Conservation (phyloP, 1,140 invertebrate genomes). For the Ptiloglossa arizonensis region DNA sequence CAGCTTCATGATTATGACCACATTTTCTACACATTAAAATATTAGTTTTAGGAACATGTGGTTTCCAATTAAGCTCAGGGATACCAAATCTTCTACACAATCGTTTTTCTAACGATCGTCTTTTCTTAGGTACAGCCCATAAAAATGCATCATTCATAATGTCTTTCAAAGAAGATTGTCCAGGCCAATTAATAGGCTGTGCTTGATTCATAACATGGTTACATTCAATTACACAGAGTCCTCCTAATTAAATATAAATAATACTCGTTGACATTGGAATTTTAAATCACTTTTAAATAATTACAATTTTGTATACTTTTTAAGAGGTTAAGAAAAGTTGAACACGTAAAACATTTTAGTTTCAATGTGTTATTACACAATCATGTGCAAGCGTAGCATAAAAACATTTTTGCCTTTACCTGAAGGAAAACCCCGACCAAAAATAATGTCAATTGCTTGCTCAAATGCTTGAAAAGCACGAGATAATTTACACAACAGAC, state of each 20-base stretch:
- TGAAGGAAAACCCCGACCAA: slow-evolving; percentile 78
- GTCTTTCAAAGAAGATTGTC: slow-evolving; percentile 83
- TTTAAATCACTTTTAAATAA: neutral
- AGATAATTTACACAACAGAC: slow-evolving; percentile 71
- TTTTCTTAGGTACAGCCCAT: slow-evolving; percentile 90
- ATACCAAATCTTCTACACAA: slow-evolving; percentile 87
- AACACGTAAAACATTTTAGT: neutral
- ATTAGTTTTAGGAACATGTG: slow-evolving; percentile 87
- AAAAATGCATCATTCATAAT: slow-evolving; percentile 89
- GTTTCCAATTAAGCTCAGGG: slow-evolving; percentile 86
- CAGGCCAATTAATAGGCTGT: slow-evolving; percentile 37
- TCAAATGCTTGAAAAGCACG: slow-evolving; percentile 73
- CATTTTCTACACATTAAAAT: slow-evolving; percentile 89
- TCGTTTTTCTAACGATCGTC: slow-evolving; percentile 89
- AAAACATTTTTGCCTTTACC: slow-evolving; percentile 64
- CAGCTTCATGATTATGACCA: slow-evolving; percentile 90
- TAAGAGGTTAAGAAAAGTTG: slow-evolving; percentile 19
- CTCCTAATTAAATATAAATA: slow-evolving; percentile 68
- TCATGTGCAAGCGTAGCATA: neutral
- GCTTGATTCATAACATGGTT: slow-evolving; percentile 63
- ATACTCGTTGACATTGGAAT: neutral
- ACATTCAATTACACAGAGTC: slow-evolving; percentile 68
- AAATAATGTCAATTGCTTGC: slow-evolving; percentile 66
- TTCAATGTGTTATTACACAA: neutral
- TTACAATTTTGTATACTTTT: neutral